phyloP scores from a whole-genome alignment of 2,888 invertebrate species.

The Limnephilus rhombicus region DNA sequence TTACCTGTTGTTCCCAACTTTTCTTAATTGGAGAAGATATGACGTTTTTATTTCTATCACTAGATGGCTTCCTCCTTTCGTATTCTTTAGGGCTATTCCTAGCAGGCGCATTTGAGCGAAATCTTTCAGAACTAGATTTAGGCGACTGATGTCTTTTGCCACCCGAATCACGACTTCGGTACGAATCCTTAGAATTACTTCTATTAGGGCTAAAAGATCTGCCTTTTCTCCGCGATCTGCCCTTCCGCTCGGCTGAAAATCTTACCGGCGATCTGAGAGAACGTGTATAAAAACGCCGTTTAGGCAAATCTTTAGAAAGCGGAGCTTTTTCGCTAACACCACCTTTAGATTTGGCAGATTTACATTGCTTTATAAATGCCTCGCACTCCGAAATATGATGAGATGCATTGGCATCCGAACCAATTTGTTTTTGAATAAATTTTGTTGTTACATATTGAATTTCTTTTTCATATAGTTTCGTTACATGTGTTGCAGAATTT shows the following conservation, averaged over 20 bases:
- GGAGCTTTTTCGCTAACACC: neutral
- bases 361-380: slow-evolving; percentile 12
- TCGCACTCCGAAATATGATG: slow-evolving; percentile 27
- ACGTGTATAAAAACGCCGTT: slow-evolving; percentile 32
- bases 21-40: neutral
- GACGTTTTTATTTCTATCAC: neutral
- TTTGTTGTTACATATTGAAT: slow-evolving; percentile 40
- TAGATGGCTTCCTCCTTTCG: neutral
- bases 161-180: neutral
- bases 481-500: neutral
- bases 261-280: slow-evolving; percentile 45
- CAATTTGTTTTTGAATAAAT: slow-evolving; percentile 4
- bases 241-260: neutral
- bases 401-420: neutral
- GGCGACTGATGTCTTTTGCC: neutral
- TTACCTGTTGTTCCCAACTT: neutral
- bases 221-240: neutral
- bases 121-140: neutral
- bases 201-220: neutral
- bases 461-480: slow-evolving; percentile 42
- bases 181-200: slow-evolving; percentile 19
- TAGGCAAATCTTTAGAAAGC: neutral
- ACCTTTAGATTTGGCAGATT: neutral
- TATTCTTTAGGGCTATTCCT: neutral
- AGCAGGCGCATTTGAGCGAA: neutral